Conservation (phyloP, 2,113 vertebrate species). For the Epinephelus lanceolatus region DNA sequence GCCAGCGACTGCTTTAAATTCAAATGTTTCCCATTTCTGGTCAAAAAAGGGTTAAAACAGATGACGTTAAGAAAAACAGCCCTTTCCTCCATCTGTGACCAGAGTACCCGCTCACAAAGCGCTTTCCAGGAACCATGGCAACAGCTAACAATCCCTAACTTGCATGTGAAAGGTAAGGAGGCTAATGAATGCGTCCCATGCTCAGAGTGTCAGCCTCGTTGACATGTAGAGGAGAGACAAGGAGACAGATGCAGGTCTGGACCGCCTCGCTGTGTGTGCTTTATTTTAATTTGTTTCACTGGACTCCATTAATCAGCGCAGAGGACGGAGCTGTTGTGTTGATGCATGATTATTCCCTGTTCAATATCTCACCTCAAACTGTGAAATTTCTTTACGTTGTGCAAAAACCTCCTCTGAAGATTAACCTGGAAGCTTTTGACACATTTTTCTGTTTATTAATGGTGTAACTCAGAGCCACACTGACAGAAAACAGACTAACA, state of each 20-base stretch:
- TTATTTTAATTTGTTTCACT: background rate
- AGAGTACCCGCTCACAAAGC: constrained; percentile 30
- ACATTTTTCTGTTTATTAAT: too few relatives aligned
- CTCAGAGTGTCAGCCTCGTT: constrained; percentile 30
- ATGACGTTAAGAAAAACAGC: background rate
- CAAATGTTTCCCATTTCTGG: background rate
- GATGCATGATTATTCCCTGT: background rate
- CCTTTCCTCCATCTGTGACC: constrained; percentile 29
- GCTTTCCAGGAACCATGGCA: constrained; percentile 59
- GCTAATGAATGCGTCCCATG: constrained; percentile 49
- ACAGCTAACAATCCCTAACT: constrained; percentile 65
- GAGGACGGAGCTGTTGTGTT: background rate
- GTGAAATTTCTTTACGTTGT: background rate
- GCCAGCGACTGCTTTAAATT: background rate
- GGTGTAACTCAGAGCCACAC: background rate
- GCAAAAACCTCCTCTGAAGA: background rate
- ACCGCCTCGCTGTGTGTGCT: background rate
- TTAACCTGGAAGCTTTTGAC: background rate
- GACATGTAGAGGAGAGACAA: constrained; percentile 41
- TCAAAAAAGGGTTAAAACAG: background rate
- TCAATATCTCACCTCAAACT: background rate
- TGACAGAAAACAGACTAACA: background rate
- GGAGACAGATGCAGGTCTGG: background rate
- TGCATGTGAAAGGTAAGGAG: constrained; percentile 69
- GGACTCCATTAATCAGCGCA: background rate